These are phyloP conservation scores for Sebastes nivosus DNA, from an alignment of 2,797 vertebrate species.

Conservation along the genomic window DNA sequence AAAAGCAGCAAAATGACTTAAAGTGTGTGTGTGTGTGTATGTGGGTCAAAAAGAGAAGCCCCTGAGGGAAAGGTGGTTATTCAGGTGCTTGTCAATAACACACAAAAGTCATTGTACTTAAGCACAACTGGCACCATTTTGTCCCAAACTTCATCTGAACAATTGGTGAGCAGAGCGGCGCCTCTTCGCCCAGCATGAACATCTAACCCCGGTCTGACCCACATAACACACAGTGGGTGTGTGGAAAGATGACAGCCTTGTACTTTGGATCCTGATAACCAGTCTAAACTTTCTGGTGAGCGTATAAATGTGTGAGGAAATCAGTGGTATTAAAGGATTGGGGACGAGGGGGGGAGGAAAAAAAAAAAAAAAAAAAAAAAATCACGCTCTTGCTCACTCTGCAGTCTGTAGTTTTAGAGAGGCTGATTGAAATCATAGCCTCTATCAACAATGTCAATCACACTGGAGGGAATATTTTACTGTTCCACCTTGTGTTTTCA, in stretches of 20 bases:
- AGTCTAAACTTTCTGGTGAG: constrained; percentile 61
- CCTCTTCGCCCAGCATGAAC: constrained; percentile 7
- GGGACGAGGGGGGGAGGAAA: constrained; percentile 22
- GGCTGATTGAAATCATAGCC: constrained; percentile 40
- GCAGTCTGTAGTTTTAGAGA: constrained; percentile 13
- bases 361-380: constrained; percentile 21
- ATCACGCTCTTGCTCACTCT: constrained; percentile 34
- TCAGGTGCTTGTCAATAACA: constrained; percentile 33
- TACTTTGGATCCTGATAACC: constrained; percentile 74
- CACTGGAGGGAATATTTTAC: not conserved
- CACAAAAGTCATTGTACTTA: not conserved
- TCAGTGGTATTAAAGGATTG: constrained; percentile 64
- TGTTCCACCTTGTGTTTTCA: constrained; percentile 5
- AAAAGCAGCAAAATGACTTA: constrained; percentile 14
- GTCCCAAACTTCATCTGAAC: constrained; percentile 27
- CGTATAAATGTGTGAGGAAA: constrained; percentile 60
- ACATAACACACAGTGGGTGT: constrained; percentile 39
- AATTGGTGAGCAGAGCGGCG: constrained; percentile 17
- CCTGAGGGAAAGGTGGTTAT: constrained; percentile 18
- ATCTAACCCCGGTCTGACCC: constrained; percentile 35
- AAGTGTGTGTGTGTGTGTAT: constrained; percentile 8
- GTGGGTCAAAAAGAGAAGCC: constrained; percentile 48
- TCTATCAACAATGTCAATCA: not conserved
- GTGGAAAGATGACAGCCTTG: constrained; percentile 64
- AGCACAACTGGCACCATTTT: constrained; percentile 1